Evolutionary conservation across 2,888 invertebrate species (phyloP).

Genomic region (Drosophila histrio): DNA sequence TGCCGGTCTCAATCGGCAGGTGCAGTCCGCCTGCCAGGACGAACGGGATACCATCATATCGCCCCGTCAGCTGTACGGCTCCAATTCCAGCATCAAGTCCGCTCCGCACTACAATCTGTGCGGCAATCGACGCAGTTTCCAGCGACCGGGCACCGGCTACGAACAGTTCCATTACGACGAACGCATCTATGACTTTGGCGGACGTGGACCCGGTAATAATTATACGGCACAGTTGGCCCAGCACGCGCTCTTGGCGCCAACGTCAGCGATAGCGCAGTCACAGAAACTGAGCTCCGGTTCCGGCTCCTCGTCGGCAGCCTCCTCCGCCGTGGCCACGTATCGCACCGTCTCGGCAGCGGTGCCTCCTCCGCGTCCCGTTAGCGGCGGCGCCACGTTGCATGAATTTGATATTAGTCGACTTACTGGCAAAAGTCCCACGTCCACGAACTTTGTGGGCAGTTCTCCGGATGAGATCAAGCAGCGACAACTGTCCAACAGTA

Average conservation of each 20-base stretch:
- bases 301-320: constrained; percentile 77
- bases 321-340: constrained; percentile 68
- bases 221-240: constrained; percentile 57
- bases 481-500: constrained; percentile 11
- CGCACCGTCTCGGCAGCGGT: constrained; percentile 46
- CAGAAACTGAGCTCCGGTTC: constrained; percentile 75
- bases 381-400: constrained; percentile 70
- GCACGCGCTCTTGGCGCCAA: constrained; percentile 32
- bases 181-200: constrained; percentile 83
- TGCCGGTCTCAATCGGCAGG: constrained; percentile 81
- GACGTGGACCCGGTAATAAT: constrained; percentile 81
- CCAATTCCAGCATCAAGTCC: constrained; percentile 85
- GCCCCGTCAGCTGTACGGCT: constrained; percentile 84
- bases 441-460: constrained; percentile 74
- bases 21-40: constrained; percentile 77
- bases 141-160: constrained; percentile 60
- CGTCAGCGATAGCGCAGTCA: constrained; percentile 24
- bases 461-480: constrained; percentile 71
- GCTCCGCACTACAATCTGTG: constrained; percentile 84
- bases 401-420: constrained; percentile 84
- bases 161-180: constrained; percentile 81
- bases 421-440: constrained; percentile 84
- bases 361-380: constrained; percentile 58
- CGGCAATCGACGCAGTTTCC: constrained; percentile 64
- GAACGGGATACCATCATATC: constrained; percentile 72